phyloP scores from a whole-genome alignment of 2,888 invertebrate species.

The Dolichomitus sp. region DNA sequence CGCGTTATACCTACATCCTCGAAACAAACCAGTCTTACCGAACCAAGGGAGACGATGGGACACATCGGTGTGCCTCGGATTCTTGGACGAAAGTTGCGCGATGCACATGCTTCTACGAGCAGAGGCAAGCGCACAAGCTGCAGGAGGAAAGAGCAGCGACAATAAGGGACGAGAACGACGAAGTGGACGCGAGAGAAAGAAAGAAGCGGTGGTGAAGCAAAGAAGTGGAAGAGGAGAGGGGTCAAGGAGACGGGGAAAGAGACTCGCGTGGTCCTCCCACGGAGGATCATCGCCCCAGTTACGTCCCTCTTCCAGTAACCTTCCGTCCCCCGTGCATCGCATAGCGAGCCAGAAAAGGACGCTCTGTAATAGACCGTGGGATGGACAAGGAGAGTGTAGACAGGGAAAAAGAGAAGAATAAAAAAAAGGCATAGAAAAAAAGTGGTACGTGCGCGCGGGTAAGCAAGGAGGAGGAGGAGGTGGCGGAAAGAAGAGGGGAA shows the following conservation, averaged over 20 bases:
- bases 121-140: constrained; percentile 8
- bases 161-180: constrained; percentile 61
- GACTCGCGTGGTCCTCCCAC: constrained; percentile 63
- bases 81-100: constrained; percentile 54
- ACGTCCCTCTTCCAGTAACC: constrained; percentile 80
- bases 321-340: constrained; percentile 71
- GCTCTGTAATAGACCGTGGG: constrained; percentile 6
- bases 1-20: constrained; percentile 52
- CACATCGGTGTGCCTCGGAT: constrained; percentile 41
- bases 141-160: constrained; percentile 41
- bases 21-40: constrained; percentile 73
- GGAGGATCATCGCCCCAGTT: constrained; percentile 82
- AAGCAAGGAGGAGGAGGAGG: constrained; percentile 48
- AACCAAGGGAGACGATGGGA: constrained; percentile 33
- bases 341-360: constrained; percentile 54
- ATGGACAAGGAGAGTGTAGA: constrained; percentile 17
- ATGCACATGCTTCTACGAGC: constrained; percentile 46
- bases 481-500: constrained; percentile 13
- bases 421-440: constrained; percentile 38
- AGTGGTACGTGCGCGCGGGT: constrained; percentile 60
- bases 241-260: constrained; percentile 69
- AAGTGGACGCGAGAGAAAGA: constrained; percentile 53
- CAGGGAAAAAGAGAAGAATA: constrained; percentile 27
- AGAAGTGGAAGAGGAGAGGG: constrained; percentile 66
- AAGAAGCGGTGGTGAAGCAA: constrained; percentile 47